These are phyloP conservation scores for Musca vetustissima DNA, from an alignment of 1,140 invertebrate genomes.

Conservation along the genomic window DNA sequence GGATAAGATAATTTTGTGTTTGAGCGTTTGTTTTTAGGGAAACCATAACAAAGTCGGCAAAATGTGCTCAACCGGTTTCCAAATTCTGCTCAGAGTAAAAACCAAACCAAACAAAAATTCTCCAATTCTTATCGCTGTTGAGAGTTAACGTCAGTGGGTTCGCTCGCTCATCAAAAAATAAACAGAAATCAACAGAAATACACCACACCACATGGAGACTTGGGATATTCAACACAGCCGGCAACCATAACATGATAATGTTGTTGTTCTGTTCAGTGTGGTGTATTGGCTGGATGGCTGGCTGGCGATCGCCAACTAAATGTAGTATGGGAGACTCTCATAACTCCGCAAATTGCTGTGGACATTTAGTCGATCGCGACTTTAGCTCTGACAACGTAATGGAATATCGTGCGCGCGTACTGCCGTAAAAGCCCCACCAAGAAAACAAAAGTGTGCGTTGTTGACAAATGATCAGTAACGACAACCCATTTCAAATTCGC, in stretches of 20 bases:
- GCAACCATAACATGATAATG: neutral
- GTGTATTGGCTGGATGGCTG: conserved; percentile 1
- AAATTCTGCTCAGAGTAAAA: neutral
- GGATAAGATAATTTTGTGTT: conserved; percentile 4
- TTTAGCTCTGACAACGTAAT: conserved; percentile 16
- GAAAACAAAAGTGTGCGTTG: too few species aligned
- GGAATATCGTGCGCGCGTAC: neutral
- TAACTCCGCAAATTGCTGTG: conserved; percentile 12
- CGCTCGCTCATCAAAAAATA: neutral
- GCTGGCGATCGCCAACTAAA: neutral
- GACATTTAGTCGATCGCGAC: conserved; percentile 14
- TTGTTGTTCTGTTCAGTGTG: conserved; percentile 1
- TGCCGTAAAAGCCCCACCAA: too few species aligned
- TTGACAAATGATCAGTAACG: too few species aligned
- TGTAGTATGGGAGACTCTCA: conserved; percentile 4
- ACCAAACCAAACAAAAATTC: neutral
- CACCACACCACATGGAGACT: neutral
- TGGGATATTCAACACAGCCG: conserved; percentile 11
- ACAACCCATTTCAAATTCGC: conserved; percentile 1
- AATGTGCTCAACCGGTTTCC: conserved; percentile 3
- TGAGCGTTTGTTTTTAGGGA: neutral
- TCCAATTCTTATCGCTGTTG: neutral
- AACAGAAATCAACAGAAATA: neutral
- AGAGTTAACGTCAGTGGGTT: neutral
- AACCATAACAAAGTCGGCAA: neutral